Percentiles rank a stretch among this genome's conserved stretches.
phyloP scores from a whole-genome alignment of 2,888 invertebrate genomes.

The Ethmia dodecea region DNA sequence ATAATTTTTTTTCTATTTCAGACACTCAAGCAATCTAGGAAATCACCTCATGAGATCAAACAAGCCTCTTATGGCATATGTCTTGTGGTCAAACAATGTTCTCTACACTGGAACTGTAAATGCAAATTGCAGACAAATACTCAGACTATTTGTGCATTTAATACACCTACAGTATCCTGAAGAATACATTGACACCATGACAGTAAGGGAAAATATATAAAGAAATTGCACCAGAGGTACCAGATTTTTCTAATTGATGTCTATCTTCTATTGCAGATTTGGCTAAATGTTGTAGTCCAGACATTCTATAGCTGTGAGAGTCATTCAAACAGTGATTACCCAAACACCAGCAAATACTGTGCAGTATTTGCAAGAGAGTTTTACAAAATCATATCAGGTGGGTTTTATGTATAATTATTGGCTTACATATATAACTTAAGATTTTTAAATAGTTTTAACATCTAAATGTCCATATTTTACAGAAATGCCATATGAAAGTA shows the following conservation, averaged over 20 bases:
- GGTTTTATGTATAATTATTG: background rate
- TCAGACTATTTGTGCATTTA: slow-evolving; percentile 48
- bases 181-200: slow-evolving; percentile 46
- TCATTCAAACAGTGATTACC: slow-evolving; percentile 51
- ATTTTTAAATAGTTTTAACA: background rate
- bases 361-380: slow-evolving; percentile 49
- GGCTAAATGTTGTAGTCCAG: slow-evolving; percentile 56
- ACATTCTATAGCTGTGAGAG: slow-evolving; percentile 54
- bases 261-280: slow-evolving; percentile 40
- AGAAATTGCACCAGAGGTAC: too few relatives aligned
- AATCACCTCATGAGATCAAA: slow-evolving; percentile 50
- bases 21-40: slow-evolving; percentile 46
- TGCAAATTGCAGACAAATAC: slow-evolving; percentile 48
- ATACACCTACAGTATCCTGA: slow-evolving; percentile 57
- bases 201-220: too few relatives aligned
- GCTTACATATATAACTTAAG: too few relatives aligned
- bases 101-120: slow-evolving; percentile 50
- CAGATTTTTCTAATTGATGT: background rate
- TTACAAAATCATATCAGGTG: slow-evolving; percentile 53
- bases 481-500: slow-evolving; percentile 47
- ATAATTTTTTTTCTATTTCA: too few relatives aligned
- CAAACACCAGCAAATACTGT: slow-evolving; percentile 47
- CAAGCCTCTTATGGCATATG: slow-evolving; percentile 52
- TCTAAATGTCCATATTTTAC: slow-evolving; percentile 26
- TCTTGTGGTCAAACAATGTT: slow-evolving; percentile 53